Evolutionary conservation across 1,140 invertebrate species (phyloP).

Genomic region (Drosophila albomicans): DNA sequence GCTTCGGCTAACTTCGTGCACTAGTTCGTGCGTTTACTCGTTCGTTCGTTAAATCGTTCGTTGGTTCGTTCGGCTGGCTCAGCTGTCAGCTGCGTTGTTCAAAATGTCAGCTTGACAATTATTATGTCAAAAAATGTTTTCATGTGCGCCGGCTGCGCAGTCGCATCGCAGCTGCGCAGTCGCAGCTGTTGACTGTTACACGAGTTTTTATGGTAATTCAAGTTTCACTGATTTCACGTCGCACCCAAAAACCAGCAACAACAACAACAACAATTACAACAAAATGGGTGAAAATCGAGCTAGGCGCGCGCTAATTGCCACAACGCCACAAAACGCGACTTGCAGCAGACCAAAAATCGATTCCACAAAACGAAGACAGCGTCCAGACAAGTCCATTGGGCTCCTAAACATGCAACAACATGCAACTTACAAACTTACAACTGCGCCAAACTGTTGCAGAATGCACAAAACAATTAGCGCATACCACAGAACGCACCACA

Average conservation of each 20-base stretch:
- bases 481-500: conserved; percentile 56
- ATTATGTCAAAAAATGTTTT: conserved; percentile 82
- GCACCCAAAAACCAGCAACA: conserved; percentile 67
- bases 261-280: conserved; percentile 25
- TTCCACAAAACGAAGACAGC: conserved; percentile 16
- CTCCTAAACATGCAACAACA: conserved; percentile 1
- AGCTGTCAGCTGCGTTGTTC: conserved; percentile 80
- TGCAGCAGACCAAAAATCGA: conserved; percentile 5
- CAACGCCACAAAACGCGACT: conserved; percentile 3
- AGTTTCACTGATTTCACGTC: conserved; percentile 82
- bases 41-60: background rate
- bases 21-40: background rate
- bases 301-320: conserved; percentile 48
- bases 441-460: conserved; percentile 32
- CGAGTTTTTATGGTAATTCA: conserved; percentile 83
- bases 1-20: conserved; percentile 7
- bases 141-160: conserved; percentile 51
- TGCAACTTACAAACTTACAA: conserved; percentile 1
- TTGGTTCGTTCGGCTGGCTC: conserved; percentile 18
- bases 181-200: conserved; percentile 80
- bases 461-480: conserved; percentile 70
- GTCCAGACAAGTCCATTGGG: conserved; percentile 30
- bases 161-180: conserved; percentile 40
- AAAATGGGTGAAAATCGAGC: conserved; percentile 70
- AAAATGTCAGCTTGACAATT: conserved; percentile 84